Evolutionary conservation across 2,888 invertebrate genomes (phyloP).

Genomic region (Podabrus alpinus): DNA sequence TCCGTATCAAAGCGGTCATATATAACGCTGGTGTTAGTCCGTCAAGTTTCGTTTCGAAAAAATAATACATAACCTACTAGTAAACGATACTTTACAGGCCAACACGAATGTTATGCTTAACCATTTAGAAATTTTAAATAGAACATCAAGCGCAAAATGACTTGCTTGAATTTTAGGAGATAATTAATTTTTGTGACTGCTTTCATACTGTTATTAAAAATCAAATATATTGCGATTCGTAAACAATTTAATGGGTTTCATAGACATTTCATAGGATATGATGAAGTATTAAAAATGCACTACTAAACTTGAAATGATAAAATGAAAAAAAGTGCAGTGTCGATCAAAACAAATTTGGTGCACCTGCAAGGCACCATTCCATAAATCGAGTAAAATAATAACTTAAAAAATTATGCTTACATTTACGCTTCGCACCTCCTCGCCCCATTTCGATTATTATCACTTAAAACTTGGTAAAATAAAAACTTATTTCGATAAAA

Average conservation of each 20-base stretch:
- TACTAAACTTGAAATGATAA: neutral
- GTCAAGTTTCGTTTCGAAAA: too few species aligned
- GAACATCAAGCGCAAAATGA: neutral
- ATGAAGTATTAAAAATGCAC: too few species aligned
- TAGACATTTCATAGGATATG: too few species aligned
- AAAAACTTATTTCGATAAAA: neutral
- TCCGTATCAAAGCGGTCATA: too few species aligned
- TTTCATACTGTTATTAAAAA: neutral
- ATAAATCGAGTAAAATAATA: neutral
- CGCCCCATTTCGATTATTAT: neutral
- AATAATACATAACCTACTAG: too few species aligned
- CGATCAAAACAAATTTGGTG: neutral
- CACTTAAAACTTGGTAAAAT: neutral
- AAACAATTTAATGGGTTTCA: neutral
- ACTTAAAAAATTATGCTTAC: neutral
- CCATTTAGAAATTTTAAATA: too few species aligned
- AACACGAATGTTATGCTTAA: too few species aligned
- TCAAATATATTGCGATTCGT: neutral
- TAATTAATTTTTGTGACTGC: neutral
- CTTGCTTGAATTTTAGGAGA: neutral
- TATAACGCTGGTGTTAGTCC: too few species aligned
- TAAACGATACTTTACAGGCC: too few species aligned
- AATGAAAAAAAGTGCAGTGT: neutral
- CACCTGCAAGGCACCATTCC: neutral
- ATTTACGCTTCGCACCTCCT: neutral